Conservation (phyloP, 2,797 vertebrate genomes). For the Apodemus agrarius region DNA sequence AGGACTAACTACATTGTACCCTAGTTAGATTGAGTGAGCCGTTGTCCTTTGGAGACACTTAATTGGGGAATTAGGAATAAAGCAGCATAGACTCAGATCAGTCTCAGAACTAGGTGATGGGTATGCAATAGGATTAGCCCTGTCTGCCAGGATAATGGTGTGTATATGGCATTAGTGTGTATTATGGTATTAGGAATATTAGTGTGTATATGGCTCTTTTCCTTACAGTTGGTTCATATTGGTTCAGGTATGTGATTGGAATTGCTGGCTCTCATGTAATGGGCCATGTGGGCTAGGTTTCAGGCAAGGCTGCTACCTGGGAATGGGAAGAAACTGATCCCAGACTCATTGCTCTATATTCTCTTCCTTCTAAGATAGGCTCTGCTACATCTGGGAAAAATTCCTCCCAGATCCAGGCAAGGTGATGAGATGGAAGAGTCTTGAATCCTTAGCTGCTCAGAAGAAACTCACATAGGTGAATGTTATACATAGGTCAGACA, state of each 20-base stretch:
- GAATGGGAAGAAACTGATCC: not conserved
- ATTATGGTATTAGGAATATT: not conserved
- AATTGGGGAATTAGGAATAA: not conserved
- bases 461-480: not conserved
- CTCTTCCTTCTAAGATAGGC: not conserved
- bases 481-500: not conserved
- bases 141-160: too few relatives aligned
- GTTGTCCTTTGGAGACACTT: not conserved
- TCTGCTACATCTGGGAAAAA: not conserved
- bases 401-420: not conserved
- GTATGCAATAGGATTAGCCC: not conserved
- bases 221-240: not conserved
- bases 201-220: not conserved
- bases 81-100: not conserved
- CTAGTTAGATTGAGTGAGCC: not conserved
- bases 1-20: not conserved
- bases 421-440: not conserved
- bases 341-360: not conserved
- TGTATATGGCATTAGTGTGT: not conserved
- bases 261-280: not conserved
- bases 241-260: too few relatives aligned
- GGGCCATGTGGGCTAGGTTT: not conserved
- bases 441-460: not conserved
- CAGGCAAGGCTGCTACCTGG: not conserved
- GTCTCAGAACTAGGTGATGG: not conserved